These are phyloP conservation scores for Muschampia plurimacula DNA, from an alignment of 2,888 invertebrate species.

Conservation along the genomic window DNA sequence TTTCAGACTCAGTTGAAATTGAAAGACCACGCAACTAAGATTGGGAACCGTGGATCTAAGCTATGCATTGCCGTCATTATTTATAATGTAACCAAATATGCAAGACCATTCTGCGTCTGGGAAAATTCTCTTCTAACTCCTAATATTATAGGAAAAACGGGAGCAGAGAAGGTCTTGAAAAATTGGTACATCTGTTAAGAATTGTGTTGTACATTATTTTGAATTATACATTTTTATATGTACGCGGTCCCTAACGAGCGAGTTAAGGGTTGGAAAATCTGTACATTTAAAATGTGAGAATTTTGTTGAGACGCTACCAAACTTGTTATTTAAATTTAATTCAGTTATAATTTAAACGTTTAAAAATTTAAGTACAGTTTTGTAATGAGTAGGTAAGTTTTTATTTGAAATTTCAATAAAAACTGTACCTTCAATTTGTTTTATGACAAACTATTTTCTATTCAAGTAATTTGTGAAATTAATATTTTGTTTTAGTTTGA, in stretches of 20 bases:
- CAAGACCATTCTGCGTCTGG: conserved; percentile 49
- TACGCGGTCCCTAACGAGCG: conserved; percentile 52
- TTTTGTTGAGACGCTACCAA: conserved; percentile 1
- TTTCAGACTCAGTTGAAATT: too few relatives aligned
- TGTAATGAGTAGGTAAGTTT: too few relatives aligned
- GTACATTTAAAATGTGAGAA: conserved; percentile 23
- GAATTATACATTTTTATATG: conserved; percentile 63
- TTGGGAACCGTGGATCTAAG: conserved; percentile 32
- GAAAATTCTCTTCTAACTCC: conserved; percentile 25
- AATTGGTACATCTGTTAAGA: conserved; percentile 60
- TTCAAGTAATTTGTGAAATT: too few relatives aligned
- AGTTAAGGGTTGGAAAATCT: conserved; percentile 33
- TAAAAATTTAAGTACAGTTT: too few relatives aligned
- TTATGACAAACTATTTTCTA: too few relatives aligned
- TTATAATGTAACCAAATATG: conserved; percentile 63
- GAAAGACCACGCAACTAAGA: not conserved
- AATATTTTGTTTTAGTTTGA: too few relatives aligned
- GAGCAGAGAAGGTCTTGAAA: conserved; percentile 50
- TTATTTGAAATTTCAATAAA: too few relatives aligned
- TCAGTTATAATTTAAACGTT: not conserved
- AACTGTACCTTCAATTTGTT: too few relatives aligned
- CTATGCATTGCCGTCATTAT: conserved; percentile 67
- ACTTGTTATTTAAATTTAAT: not conserved
- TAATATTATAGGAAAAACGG: conserved; percentile 22
- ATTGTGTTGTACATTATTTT: conserved; percentile 69